Conservation (phyloP, 1,140 invertebrate genomes). For the Pachypeltis micranthus region DNA sequence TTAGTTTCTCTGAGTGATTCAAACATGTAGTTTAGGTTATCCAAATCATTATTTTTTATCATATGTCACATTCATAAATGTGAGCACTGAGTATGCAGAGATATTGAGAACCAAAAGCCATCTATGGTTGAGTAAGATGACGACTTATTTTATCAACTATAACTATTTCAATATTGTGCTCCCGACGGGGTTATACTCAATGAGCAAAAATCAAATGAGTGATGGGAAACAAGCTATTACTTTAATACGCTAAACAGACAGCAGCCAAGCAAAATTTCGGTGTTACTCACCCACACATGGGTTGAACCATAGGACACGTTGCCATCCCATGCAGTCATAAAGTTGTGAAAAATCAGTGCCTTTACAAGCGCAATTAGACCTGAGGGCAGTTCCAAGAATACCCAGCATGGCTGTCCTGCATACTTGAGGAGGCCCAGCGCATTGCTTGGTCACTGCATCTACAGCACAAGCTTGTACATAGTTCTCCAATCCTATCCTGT, state of each 20-base stretch:
- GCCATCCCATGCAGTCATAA: constrained; percentile 80
- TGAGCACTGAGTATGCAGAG: no score
- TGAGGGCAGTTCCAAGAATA: constrained; percentile 70
- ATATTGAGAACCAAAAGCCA: no score
- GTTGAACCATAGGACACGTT: constrained; percentile 79
- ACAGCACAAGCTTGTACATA: constrained; percentile 84
- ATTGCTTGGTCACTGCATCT: constrained; percentile 74
- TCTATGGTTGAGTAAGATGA: no score
- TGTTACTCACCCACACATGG: constrained; percentile 75
- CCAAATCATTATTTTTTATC: no score
- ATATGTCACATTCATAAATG: no score
- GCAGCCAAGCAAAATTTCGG: background rate
- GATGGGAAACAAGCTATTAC: background rate
- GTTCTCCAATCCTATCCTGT: constrained; percentile 62
- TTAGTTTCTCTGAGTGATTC: no score
- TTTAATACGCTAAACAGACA: no score
- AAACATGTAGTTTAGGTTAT: no score
- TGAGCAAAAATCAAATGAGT: background rate
- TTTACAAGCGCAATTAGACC: constrained; percentile 72
- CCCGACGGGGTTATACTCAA: no score
- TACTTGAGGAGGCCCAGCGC: constrained; percentile 65
- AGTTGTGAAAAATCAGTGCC: constrained; percentile 67
- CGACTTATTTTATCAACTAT: no score
- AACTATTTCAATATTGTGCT: no score
- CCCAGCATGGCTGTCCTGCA: constrained; percentile 71